phyloP scores from a whole-genome alignment of 2,888 invertebrate species.

The Adela reaumurella region DNA sequence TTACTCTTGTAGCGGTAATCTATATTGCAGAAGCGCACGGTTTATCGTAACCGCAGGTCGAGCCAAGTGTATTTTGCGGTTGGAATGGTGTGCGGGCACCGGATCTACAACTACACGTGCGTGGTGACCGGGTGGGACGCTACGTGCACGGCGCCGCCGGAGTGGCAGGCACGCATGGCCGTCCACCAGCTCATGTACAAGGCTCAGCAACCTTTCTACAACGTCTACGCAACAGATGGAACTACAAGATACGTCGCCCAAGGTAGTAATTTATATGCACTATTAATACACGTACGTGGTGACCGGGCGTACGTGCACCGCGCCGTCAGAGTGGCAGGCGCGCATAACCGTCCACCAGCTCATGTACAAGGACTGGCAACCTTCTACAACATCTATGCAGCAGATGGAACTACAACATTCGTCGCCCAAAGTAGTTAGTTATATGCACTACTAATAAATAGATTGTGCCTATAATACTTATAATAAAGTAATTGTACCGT shows the following conservation, averaged over 20 bases:
- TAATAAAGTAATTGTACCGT: no score
- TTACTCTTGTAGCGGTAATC: no score
- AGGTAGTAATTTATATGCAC: slow-evolving; percentile 35
- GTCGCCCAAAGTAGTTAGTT: slow-evolving; percentile 20
- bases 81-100: slow-evolving; percentile 69
- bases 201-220: slow-evolving; percentile 66
- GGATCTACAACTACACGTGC: slow-evolving; percentile 59
- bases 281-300: slow-evolving; percentile 66
- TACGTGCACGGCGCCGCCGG: slow-evolving; percentile 43
- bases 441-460: no score
- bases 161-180: slow-evolving; percentile 57
- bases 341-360: slow-evolving; percentile 51
- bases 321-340: slow-evolving; percentile 50
- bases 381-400: slow-evolving; percentile 66
- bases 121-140: slow-evolving; percentile 71
- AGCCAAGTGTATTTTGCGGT: slow-evolving; percentile 54
- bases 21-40: background rate
- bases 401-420: slow-evolving; percentile 66
- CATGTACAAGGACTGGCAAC: slow-evolving; percentile 50
- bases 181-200: slow-evolving; percentile 47
- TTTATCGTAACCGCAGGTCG: background rate
- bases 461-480: no score
- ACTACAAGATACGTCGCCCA: slow-evolving; percentile 66
- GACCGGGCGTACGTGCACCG: slow-evolving; percentile 59
- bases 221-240: slow-evolving; percentile 65